Base-by-base conservation (phyloP, 2,888 invertebrate species). In the Notodonta dromedarius region DNA sequence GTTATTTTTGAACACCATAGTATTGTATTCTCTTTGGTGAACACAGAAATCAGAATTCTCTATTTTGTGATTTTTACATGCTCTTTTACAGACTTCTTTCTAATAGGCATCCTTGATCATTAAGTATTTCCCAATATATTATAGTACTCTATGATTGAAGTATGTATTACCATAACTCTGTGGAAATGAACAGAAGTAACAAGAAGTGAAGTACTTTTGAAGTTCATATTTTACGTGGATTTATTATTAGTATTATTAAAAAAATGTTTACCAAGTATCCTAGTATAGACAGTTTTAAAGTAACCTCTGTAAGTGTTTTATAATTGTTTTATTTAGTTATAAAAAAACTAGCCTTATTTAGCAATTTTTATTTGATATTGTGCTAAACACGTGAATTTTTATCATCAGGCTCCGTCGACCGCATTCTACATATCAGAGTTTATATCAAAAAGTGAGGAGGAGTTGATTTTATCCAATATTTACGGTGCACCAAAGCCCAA, bases 361-460 rank as follows among this genome's bases (percentile, higher is more conserved):
- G 14, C 32, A 42, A 11, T n/a, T 8, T 4, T n/a, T 46, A 32
- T 13, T 11, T 46, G 24, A 58, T 35, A 7, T 9, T 32, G 24
- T 55, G 13, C 32, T 11, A 32, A 53, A 61, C 0, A 60, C 39
- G 24, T 24, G 24, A 2, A 24, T 32, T 12, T 55, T 58, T 59
- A 39, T 61, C 58, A 76, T 56, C 64, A 95, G 95, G 91, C 94
- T 51, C 95, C 96, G 46, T 84, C 94, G n/a, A 94, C 94, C 50
- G 95, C 96, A 4, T 96, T 94, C 84, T 99, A 99, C 89, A 95
- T 99, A 87, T 96, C 98, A 13, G 96, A 98, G 78, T 99, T 98
- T 85, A 96, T 99, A 74, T 96, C 95, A 2, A 89, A 93, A 69
- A 94, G 94, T 51, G 97, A 98, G 82, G 97, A 98, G 84, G 88